A percentile compares a stretch with the other conserved stretches of the same genome.
These are phyloP conservation scores for Nycticebus coucang DNA, from an alignment of 2,113 vertebrate genomes.

Conservation along the genomic window DNA sequence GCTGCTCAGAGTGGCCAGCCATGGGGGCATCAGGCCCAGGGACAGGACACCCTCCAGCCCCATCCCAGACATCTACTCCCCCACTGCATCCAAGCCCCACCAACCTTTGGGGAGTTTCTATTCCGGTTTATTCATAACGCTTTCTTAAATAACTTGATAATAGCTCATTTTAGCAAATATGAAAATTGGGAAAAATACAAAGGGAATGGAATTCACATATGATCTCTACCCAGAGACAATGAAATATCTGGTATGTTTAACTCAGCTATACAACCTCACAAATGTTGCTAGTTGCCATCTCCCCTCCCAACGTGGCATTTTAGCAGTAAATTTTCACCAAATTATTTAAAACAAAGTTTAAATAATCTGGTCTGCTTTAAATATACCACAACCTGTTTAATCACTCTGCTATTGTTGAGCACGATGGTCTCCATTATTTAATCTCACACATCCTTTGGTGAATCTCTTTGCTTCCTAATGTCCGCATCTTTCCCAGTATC, in stretches of 20 bases:
- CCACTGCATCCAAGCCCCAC: background rate
- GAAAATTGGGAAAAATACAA: background rate
- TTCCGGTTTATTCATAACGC: too few species aligned
- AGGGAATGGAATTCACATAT: background rate
- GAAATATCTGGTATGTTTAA: background rate
- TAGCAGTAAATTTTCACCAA: background rate
- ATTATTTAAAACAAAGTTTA: background rate
- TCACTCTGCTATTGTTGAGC: background rate
- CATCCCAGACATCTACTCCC: background rate
- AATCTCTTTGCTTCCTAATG: rapidly evolving
- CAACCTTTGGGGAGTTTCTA: background rate
- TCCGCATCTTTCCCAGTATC: rapidly evolving
- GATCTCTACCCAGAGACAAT: background rate
- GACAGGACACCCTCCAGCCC: background rate
- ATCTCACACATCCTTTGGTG: rapidly evolving
- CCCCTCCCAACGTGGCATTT: too few species aligned
- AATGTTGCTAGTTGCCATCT: background rate
- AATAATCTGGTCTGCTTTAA: background rate
- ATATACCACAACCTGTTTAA: rapidly evolving
- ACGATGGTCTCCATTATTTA: rapidly evolving
- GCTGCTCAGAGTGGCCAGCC: background rate
- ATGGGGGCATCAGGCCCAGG: background rate
- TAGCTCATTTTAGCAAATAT: background rate
- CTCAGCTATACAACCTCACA: background rate
- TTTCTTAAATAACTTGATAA: background rate